Conservation (phyloP, 1,140 invertebrate genomes). For the Panagrolaimus sp. region DNA sequence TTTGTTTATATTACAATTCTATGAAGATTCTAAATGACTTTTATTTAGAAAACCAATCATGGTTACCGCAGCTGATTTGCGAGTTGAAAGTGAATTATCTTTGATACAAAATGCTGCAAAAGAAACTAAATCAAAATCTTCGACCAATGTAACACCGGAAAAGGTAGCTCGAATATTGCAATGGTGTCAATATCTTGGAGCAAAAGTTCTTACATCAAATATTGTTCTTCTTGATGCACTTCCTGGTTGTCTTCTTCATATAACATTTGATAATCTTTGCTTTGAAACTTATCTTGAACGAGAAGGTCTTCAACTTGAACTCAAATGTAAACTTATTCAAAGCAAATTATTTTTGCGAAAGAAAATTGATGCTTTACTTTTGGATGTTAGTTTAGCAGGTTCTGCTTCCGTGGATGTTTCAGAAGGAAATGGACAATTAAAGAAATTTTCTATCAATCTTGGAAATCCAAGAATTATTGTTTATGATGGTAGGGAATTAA, state of each 20-base stretch:
- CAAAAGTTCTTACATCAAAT: conserved; percentile 56
- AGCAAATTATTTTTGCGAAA: conserved; percentile 40
- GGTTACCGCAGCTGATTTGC: conserved; percentile 56
- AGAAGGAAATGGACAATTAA: conserved; percentile 18
- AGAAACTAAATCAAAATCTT: neutral
- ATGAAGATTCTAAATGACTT: neutral
- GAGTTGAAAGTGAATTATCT: conserved; percentile 51
- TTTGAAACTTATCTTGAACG: conserved; percentile 51
- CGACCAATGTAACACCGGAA: neutral
- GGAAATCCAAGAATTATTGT: conserved; percentile 31
- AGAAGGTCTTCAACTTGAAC: conserved; percentile 44
- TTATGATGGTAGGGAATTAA: conserved; percentile 28
- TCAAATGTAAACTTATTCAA: conserved; percentile 39
- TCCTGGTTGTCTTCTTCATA: conserved; percentile 59
- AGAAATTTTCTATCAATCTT: conserved; percentile 29
- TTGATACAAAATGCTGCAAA: neutral
- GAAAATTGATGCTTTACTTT: conserved; percentile 9
- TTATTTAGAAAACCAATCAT: conserved; percentile 56
- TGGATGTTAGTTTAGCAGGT: conserved; percentile 31
- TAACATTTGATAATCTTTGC: conserved; percentile 57
- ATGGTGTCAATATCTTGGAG: conserved; percentile 54
- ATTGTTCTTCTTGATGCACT: conserved; percentile 60
- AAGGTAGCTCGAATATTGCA: neutral
- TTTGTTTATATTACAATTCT: conserved; percentile 29
- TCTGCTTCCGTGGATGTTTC: conserved; percentile 32